These are phyloP conservation scores for Gnathonemus longibarbis DNA, from an alignment of 2,113 vertebrate genomes.

Conservation along the genomic window DNA sequence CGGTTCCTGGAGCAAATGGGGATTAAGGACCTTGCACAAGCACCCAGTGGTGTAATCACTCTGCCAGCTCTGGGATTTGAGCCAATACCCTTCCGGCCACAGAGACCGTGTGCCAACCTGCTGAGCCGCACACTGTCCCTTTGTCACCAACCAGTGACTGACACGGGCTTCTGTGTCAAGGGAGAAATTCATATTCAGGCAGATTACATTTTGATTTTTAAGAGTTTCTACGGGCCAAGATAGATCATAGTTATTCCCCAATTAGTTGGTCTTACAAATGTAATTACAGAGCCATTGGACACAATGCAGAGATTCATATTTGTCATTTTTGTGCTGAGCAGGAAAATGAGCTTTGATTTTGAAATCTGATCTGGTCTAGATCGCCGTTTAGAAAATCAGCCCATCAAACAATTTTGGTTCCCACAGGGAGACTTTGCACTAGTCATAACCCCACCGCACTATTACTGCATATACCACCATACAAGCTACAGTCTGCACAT, in stretches of 20 bases:
- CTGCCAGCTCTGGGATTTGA: background rate
- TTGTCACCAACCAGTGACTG: background rate
- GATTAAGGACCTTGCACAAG: background rate
- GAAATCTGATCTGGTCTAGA: background rate
- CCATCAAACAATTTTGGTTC: background rate
- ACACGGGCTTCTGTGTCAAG: background rate
- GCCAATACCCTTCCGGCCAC: background rate
- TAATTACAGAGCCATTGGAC: background rate
- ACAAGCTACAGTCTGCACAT: too few relatives aligned
- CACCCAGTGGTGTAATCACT: background rate
- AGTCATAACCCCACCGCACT: background rate
- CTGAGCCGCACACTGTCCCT: background rate
- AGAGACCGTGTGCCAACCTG: background rate
- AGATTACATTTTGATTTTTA: conserved; percentile 1
- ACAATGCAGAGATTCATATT: background rate
- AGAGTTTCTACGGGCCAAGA: background rate
- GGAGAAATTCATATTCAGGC: background rate
- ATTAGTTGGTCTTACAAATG: background rate
- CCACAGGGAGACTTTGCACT: background rate
- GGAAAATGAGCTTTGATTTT: background rate
- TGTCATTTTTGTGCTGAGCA: background rate
- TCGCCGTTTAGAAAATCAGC: background rate
- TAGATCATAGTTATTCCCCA: background rate
- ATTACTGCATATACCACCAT: background rate
- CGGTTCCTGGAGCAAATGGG: background rate